Evolutionary conservation across 2,113 vertebrate species (phyloP), one percentile per base, ranked within the genome.

Genomic region (Archocentrus centrarchus): DNA sequence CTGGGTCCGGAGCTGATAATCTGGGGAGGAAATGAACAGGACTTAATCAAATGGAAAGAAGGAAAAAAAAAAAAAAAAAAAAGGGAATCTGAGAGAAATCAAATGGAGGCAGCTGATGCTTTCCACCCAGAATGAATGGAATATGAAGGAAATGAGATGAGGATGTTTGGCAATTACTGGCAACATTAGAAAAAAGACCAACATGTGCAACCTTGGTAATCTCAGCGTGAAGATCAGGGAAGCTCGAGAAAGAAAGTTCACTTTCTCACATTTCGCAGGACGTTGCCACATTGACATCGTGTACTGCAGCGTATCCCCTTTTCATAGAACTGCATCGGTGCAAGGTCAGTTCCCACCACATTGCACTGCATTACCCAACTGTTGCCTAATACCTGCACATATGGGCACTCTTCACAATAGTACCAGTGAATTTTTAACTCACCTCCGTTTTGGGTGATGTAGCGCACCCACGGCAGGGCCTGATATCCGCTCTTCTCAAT

Each of bases 391-490:
- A 92, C 80, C 88, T 82, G 89, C 83, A 88, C 86, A 90, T 91
- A 78, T 82, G 90, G 92, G 88, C 86, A 89, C 80, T 61, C n/a
- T 53, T 79, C 61, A 86, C 77, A 73, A 55, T 41, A 70, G 50
- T 4, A 44, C 2, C 14, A 20, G 20, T 78, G 81, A 87, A 76
- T 85, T 85, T 11, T 77, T 30, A 4, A 86, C 93, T 90, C 88
- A 98, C 98, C 98, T 96, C 98, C 98, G 0, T 99, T 99, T 91
- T 99, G 98, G 55, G 98, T 99, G 90, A 99, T 99, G 83, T 99
- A 99, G 6, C 98, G 95, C 24, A 99, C 98, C 98, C 98, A 99
- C 0, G 96, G 96, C 77, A 97, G 89, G n/a, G 96, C 96, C 91
- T 97, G 96, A 75, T 97, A 99, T 3, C 98, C 98, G 2, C 98